These are phyloP conservation scores for Rhamnusium bicolor DNA, from an alignment of 2,888 invertebrate genomes.

Conservation along the genomic window DNA sequence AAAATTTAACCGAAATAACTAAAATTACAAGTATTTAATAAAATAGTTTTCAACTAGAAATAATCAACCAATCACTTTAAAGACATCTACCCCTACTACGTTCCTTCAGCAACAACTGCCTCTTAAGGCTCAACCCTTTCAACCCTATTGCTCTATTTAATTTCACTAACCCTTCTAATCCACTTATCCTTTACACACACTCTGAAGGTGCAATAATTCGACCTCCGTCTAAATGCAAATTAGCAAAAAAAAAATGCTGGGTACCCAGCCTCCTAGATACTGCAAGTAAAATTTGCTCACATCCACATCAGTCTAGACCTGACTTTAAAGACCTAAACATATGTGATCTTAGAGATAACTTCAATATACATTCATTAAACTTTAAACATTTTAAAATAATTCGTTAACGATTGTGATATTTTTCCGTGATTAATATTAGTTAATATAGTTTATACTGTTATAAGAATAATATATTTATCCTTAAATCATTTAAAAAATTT, in stretches of 20 bases:
- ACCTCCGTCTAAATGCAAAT: constrained; percentile 44
- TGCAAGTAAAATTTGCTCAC: constrained; percentile 14
- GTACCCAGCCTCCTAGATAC: constrained; percentile 26
- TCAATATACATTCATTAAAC: constrained; percentile 5
- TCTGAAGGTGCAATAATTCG: background rate
- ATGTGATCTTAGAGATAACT: constrained; percentile 6
- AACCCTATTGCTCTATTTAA: constrained; percentile 46
- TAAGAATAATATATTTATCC: background rate
- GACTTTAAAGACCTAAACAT: constrained; percentile 47
- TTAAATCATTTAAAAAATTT: constrained; percentile 9
- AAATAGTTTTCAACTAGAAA: background rate
- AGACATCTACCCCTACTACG: constrained; percentile 19
- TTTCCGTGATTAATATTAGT: constrained; percentile 34
- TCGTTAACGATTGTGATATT: constrained; percentile 42
- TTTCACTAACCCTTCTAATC: constrained; percentile 23
- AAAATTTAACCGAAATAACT: too few relatives aligned
- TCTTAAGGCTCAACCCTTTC: constrained; percentile 44
- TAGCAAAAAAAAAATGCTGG: constrained; percentile 29
- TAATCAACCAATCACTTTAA: constrained; percentile 30
- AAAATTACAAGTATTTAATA: background rate
- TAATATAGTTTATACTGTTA: constrained; percentile 4
- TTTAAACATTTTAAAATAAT: background rate
- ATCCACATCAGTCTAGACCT: constrained; percentile 44
- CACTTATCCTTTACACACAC: constrained; percentile 31
- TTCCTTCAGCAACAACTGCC: constrained; percentile 1